A percentile compares a stretch with the other conserved stretches of the same genome.
These are phyloP conservation scores for Trididemnum nubilum DNA, from an alignment of 23 tunicate genomes.

Conservation along the genomic window DNA sequence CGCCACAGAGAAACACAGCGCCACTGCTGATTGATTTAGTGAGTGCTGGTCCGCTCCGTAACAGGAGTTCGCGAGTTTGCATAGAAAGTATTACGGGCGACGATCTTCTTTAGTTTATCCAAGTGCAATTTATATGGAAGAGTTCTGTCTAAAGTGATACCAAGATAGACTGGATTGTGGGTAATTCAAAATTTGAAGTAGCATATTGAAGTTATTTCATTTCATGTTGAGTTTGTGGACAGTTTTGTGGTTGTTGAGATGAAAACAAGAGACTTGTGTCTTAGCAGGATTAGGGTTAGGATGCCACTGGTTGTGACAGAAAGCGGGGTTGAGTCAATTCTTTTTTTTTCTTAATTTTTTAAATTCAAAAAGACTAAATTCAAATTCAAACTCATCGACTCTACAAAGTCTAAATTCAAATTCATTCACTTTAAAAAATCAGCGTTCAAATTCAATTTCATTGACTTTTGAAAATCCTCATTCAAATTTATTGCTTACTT, in stretches of 20 bases:
- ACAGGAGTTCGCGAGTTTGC: neutral
- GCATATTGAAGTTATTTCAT: neutral
- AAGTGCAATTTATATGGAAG: neutral
- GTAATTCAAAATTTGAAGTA: too few species aligned
- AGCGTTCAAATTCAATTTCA: too few species aligned
- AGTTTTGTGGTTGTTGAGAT: neutral
- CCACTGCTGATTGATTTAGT: neutral
- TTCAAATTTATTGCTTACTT: too few species aligned
- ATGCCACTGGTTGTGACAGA: neutral
- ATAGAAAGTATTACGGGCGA: neutral
- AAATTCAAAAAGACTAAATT: too few species aligned
- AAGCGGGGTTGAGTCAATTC: too few species aligned
- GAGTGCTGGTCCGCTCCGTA: slow-evolving; percentile 1
- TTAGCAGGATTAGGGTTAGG: neutral
- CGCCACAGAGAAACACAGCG: neutral
- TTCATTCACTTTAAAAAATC: too few species aligned
- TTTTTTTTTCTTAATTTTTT: too few species aligned
- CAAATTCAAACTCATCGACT: too few species aligned
- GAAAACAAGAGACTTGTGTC: neutral
- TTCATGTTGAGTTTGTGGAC: neutral
- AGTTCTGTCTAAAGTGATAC: neutral
- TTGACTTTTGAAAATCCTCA: too few species aligned
- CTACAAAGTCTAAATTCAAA: too few species aligned
- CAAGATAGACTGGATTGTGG: neutral
- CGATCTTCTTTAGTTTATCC: neutral